A percentile compares a stretch with the other conserved stretches of the same genome.
Evolutionary conservation across 2,113 vertebrate species (phyloP).

Genomic region (Emydura subglobosa): DNA sequence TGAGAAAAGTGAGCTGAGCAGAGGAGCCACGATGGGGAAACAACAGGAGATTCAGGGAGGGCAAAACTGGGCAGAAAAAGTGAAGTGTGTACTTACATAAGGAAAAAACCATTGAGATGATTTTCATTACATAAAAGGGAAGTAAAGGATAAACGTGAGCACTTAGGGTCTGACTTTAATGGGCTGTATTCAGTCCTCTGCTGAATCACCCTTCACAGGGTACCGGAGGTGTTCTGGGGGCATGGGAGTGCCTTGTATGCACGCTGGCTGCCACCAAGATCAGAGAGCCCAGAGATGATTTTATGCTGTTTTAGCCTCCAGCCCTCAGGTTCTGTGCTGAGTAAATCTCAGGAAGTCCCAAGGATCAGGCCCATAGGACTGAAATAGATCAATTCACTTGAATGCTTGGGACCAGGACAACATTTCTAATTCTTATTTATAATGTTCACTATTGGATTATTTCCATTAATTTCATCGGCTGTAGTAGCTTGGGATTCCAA

Average conservation of each 20-base stretch:
- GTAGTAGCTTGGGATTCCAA: not conserved
- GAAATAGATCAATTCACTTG: not conserved
- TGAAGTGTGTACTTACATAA: fast-evolving
- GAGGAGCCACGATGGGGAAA: not conserved
- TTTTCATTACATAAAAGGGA: not conserved
- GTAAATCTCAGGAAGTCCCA: not conserved
- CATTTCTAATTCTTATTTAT: not conserved
- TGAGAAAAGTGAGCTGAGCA: not conserved
- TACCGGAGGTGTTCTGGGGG: not conserved
- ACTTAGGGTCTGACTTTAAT: not conserved
- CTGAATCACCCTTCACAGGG: not conserved
- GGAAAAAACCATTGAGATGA: no score
- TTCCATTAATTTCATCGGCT: not conserved
- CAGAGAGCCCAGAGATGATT: not conserved
- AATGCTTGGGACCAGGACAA: not conserved
- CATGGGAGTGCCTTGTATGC: not conserved
- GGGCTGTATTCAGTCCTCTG: not conserved
- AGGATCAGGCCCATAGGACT: not conserved
- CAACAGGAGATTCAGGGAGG: not conserved
- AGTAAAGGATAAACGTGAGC: not conserved
- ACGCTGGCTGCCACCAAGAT: not conserved
- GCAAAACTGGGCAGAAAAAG: not conserved
- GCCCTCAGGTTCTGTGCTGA: not conserved
- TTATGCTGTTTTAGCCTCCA: not conserved
- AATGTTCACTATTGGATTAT: not conserved